Conservation (phyloP, 2,113 vertebrate species). For the Protomyctophum bolini region DNA sequence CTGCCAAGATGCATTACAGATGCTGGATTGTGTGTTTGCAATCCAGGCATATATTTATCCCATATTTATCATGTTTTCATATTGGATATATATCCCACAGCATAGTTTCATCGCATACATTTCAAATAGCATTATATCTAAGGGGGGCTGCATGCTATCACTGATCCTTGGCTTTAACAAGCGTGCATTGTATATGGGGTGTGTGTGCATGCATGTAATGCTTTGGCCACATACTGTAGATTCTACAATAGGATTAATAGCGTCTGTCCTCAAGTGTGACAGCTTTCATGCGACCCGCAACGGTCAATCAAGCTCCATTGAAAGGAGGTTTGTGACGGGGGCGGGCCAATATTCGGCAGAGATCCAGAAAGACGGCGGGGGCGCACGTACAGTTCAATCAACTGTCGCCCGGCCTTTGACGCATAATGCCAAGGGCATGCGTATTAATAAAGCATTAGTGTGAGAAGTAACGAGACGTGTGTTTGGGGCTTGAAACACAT, state of each 20-base stretch:
- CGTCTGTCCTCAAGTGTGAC: slow-evolving; percentile 6
- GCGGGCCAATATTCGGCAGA: slow-evolving; percentile 34
- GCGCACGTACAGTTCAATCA: slow-evolving; percentile 12
- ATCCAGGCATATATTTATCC: neutral
- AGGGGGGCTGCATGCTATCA: neutral
- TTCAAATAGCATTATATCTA: neutral
- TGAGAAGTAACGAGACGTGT: neutral
- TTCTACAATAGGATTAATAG: slow-evolving; percentile 1
- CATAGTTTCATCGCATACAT: neutral
- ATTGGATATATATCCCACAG: too few species aligned
- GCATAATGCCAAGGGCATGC: neutral
- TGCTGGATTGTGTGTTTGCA: neutral
- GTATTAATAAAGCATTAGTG: neutral
- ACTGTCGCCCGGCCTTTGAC: slow-evolving; percentile 44
- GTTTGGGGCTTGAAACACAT: slow-evolving; percentile 38
- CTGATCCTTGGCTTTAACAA: neutral
- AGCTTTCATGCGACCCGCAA: slow-evolving; percentile 11
- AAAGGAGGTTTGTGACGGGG: slow-evolving; percentile 32
- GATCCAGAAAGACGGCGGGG: slow-evolving; percentile 37
- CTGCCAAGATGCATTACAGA: neutral
- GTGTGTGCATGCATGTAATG: neutral
- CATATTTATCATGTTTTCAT: too few species aligned
- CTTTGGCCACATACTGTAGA: neutral
- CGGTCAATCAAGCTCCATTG: neutral
- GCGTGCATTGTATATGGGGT: neutral